A percentile compares a stretch with the other conserved stretches of the same genome.
Conservation (phyloP, 2,797 vertebrate genomes). For the Echeneis naucrates region DNA sequence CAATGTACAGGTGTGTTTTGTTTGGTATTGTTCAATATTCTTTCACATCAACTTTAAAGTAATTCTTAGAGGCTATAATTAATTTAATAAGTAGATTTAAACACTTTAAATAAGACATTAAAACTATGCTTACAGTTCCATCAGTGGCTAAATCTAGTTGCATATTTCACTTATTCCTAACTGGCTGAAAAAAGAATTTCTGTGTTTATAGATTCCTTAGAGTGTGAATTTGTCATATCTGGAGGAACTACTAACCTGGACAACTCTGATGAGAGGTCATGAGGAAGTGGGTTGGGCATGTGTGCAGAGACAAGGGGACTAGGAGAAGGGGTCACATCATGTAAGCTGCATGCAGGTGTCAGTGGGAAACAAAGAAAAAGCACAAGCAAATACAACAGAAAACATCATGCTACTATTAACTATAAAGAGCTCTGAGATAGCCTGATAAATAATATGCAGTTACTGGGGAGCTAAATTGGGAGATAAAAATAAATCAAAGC, state of each 20-base stretch:
- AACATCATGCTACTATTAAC: conserved; percentile 22
- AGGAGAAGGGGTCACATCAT: conserved; percentile 75
- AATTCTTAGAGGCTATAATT: conserved; percentile 17
- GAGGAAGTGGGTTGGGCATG: conserved; percentile 80
- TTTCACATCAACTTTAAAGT: conserved; percentile 38
- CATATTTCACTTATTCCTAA: background rate
- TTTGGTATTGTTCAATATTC: conserved; percentile 33
- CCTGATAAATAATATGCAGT: conserved; percentile 25
- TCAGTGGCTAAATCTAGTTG: conserved; percentile 12
- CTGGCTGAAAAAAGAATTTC: background rate
- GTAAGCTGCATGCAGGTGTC: conserved; percentile 78
- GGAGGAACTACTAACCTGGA: conserved; percentile 80
- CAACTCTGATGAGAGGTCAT: conserved; percentile 77
- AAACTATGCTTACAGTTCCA: conserved; percentile 21
- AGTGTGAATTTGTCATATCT: conserved; percentile 21
- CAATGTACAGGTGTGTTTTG: conserved; percentile 48
- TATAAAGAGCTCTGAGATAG: conserved; percentile 14
- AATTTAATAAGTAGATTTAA: background rate
- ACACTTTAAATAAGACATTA: conserved; percentile 8
- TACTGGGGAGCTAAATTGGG: background rate
- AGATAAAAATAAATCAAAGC: conserved; percentile 3
- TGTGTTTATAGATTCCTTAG: conserved; percentile 3
- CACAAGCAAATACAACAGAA: conserved; percentile 52
- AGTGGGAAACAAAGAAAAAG: conserved; percentile 35
- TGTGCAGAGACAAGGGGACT: conserved; percentile 79